Base-by-base conservation (phyloP, 1,140 invertebrate species). In the Bombus consobrinus region DNA sequence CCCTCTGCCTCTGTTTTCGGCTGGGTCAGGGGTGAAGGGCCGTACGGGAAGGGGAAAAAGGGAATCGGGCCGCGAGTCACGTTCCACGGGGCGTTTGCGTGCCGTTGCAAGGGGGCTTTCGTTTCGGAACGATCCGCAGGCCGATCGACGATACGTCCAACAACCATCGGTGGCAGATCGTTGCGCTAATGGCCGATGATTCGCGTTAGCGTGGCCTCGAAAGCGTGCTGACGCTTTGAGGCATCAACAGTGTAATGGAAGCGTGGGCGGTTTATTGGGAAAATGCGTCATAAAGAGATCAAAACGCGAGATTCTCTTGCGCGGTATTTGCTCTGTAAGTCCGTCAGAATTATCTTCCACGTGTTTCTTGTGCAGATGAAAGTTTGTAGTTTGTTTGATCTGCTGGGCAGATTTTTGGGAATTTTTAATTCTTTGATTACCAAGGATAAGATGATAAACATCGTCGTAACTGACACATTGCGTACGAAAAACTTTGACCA, bases 41-140 rank as follows among this genome's bases (percentile, higher is more conserved):
- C 59, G 10, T n/a, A n/a, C 59, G 59, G 25, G 28, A n/a, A n/a
- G 25, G 57, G 3, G 15, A 62, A 28, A 69, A 28, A 37, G 62
- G 32, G 77, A 82, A 86, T 80, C 84, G 69, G 47, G 71, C 43
- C 77, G 72, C 66, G 83, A 88, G 57, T 75, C 79, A 71, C n/a
- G 69, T 74, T 87, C 79, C 74, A 81, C 62, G 47, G 57, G 62
- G 32, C 62, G 75, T 79, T 86, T 41, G 41, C 57, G 43, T 59
- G 22, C 18, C 25, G 34, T 22, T 69, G 12, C 62, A n/a, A 25
- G 28, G 69, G 13, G 6, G 34, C 62, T 18, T 28, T 32, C 64
- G 59, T 62, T 62, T 62, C 12, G 28, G 8, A 68, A 37, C 62
- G 62, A 66, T 66, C 59, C 15, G 4, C 47, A 47, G 22, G 10